Evolutionary conservation across 2,113 vertebrate species (phyloP).

Genomic region (Anthoscopus minutus): DNA sequence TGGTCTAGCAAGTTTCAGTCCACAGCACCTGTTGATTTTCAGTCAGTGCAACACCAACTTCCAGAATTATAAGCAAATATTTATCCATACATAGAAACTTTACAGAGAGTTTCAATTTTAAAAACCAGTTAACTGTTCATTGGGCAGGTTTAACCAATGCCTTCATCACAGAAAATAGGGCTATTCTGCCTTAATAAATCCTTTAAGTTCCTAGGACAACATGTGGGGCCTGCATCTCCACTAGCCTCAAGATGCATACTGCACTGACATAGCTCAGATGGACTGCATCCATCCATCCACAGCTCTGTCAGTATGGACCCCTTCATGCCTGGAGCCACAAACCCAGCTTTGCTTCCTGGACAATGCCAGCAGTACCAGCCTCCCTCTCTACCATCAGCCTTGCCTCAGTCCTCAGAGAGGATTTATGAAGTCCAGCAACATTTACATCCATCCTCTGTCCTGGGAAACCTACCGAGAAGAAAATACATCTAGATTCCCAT

Average conservation of each 20-base stretch:
- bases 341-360: not conserved
- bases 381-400: not conserved
- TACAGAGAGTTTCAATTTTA: not conserved
- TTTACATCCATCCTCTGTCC: not conserved
- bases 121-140: not conserved
- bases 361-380: not conserved
- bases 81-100: not conserved
- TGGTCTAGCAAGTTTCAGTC: not conserved
- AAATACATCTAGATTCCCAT: not conserved
- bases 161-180: not conserved
- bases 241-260: not conserved
- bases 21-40: not conserved
- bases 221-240: rapidly evolving
- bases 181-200: not conserved
- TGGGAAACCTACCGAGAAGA: not conserved
- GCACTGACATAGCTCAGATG: not conserved
- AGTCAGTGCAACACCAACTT: not conserved
- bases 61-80: not conserved
- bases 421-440: not conserved
- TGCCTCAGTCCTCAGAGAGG: not conserved
- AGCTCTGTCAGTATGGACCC: not conserved
- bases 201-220: not conserved
- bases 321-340: not conserved
- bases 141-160: not conserved
- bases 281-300: not conserved